Percentiles rank a stretch among this genome's conserved stretches.
These are phyloP conservation scores for Otocyon megalotis DNA, from an alignment of 2,113 vertebrate genomes.

Conservation along the genomic window DNA sequence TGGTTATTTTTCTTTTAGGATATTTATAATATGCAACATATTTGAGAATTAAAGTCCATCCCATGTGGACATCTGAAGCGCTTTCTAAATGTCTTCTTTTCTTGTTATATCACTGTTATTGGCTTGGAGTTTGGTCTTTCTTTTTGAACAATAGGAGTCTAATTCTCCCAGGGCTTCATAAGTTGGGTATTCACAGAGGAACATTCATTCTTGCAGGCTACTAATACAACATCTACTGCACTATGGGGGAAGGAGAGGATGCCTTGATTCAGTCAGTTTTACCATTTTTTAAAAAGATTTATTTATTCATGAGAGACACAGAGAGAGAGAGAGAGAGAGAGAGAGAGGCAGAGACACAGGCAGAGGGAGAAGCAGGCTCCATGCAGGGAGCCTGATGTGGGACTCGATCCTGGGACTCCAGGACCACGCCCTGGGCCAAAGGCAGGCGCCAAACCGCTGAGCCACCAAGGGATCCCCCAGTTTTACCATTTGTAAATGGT, in stretches of 20 bases:
- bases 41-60: neutral
- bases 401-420: too few species aligned
- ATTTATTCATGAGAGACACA: too few species aligned
- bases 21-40: neutral
- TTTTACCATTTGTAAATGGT: slow-evolving; percentile 21
- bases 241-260: neutral
- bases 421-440: too few species aligned
- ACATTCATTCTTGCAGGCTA: neutral
- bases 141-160: neutral
- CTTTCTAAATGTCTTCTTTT: neutral
- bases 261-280: neutral
- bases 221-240: neutral
- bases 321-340: too few species aligned
- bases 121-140: neutral
- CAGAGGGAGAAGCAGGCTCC: too few species aligned
- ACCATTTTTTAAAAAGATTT: neutral
- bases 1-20: neutral
- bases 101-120: neutral
- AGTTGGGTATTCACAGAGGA: neutral
- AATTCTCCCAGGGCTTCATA: neutral
- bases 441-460: too few species aligned
- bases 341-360: too few species aligned
- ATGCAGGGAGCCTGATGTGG: too few species aligned
- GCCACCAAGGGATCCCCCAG: too few species aligned
- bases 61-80: neutral